Evolutionary conservation across 2,113 vertebrate genomes (phyloP).

Genomic region (Rhodinocichla rosea): DNA sequence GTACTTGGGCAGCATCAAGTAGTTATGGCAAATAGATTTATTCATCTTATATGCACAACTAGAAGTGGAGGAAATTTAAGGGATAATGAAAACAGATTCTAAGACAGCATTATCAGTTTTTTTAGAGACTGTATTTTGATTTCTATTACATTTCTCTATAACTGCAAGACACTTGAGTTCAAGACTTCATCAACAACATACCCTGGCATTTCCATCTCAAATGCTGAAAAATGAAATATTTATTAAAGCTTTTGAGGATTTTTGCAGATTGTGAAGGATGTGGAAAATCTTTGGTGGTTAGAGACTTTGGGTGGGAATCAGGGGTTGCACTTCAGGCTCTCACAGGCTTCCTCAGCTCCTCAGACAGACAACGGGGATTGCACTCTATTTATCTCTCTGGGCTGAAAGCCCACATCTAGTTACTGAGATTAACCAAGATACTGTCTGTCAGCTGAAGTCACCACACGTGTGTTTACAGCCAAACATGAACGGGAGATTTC

Average conservation of each 20-base stretch:
- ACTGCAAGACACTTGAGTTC: not conserved
- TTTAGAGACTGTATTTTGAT: not conserved
- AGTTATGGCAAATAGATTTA: not conserved
- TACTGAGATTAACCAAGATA: not conserved
- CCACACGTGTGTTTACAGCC: accelerated
- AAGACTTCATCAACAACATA: not conserved
- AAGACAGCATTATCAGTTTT: not conserved
- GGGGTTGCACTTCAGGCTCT: not conserved
- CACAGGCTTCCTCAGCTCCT: not conserved
- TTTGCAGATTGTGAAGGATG: not conserved
- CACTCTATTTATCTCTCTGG: not conserved
- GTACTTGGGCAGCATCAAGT: not conserved
- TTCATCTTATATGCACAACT: not conserved
- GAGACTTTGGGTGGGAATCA: not conserved
- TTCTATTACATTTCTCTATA: not conserved
- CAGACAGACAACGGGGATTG: accelerated
- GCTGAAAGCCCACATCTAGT: not conserved
- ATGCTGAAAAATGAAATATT: not conserved
- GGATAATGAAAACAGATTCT: not conserved
- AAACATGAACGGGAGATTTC: not conserved
- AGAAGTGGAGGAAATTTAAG: not conserved
- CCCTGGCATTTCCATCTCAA: not conserved
- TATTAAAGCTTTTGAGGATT: not conserved
- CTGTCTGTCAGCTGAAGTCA: not conserved
- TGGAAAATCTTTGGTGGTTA: accelerated